Evolutionary conservation across 2,888 invertebrate species (phyloP).

Genomic region (Hydropsyche betteni): DNA sequence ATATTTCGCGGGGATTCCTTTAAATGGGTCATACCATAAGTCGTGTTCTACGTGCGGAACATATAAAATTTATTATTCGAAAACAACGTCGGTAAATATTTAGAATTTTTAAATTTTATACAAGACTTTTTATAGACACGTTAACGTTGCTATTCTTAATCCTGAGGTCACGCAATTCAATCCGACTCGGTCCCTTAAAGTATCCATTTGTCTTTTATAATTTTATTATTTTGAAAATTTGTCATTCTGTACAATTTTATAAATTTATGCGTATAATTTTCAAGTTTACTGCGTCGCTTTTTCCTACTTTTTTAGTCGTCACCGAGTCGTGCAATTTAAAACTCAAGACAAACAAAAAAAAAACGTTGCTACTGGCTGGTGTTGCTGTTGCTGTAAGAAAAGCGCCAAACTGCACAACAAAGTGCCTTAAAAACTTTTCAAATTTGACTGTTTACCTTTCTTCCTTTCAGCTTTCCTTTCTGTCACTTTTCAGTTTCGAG

Average conservation of each 20-base stretch:
- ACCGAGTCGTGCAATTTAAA: conserved; percentile 4
- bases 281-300: conserved; percentile 1
- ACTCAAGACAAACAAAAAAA: neutral
- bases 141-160: too few relatives aligned
- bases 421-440: conserved; percentile 29
- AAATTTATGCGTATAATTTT: neutral
- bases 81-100: neutral
- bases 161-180: too few relatives aligned
- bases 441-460: conserved; percentile 18
- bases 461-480: neutral
- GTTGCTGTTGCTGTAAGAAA: neutral
- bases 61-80: neutral
- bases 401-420: conserved; percentile 2
- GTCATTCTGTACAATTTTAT: neutral
- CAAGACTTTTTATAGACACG: too few relatives aligned
- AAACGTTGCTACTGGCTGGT: neutral
- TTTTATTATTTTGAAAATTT: too few relatives aligned
- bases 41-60: neutral
- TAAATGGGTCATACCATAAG: conserved; percentile 4
- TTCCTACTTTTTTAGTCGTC: neutral
- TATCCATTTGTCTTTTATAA: too few relatives aligned
- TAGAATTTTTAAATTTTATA: too few relatives aligned
- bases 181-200: too few relatives aligned
- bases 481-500: neutral
- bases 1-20: neutral